Conservation (phyloP, 2,113 vertebrate genomes). For the Isichthys henryi region DNA sequence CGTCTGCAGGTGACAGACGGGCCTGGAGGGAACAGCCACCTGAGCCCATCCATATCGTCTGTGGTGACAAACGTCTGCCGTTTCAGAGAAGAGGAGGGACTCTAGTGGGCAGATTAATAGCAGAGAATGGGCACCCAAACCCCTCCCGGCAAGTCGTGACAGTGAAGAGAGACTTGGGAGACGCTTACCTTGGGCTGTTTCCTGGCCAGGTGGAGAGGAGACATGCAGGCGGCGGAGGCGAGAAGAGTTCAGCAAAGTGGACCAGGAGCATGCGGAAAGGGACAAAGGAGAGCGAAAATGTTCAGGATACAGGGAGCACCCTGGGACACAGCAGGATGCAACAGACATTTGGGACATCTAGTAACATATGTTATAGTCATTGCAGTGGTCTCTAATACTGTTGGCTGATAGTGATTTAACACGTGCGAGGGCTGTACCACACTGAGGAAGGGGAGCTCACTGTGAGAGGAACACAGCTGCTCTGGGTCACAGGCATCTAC, state of each 20-base stretch:
- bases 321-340: not conserved
- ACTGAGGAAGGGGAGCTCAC: not conserved
- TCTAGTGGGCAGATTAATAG: not conserved
- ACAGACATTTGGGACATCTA: not conserved
- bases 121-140: not conserved
- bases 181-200: slow-evolving; percentile 65
- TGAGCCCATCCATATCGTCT: not conserved
- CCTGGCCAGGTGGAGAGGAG: slow-evolving; percentile 35
- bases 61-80: not conserved
- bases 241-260: not conserved
- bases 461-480: not conserved
- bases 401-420: not conserved
- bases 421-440: not conserved
- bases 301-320: not conserved
- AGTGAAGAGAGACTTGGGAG: not conserved
- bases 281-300: not conserved
- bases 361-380: not conserved
- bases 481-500: not conserved
- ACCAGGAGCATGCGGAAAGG: not conserved
- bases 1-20: not conserved
- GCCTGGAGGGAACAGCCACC: not conserved
- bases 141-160: not conserved
- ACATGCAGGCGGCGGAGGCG: not conserved
- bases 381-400: not conserved
- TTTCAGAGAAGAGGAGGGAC: not conserved